These are phyloP conservation scores for Pelosia muscerda DNA, from an alignment of 2,888 invertebrate species.

Conservation along the genomic window DNA sequence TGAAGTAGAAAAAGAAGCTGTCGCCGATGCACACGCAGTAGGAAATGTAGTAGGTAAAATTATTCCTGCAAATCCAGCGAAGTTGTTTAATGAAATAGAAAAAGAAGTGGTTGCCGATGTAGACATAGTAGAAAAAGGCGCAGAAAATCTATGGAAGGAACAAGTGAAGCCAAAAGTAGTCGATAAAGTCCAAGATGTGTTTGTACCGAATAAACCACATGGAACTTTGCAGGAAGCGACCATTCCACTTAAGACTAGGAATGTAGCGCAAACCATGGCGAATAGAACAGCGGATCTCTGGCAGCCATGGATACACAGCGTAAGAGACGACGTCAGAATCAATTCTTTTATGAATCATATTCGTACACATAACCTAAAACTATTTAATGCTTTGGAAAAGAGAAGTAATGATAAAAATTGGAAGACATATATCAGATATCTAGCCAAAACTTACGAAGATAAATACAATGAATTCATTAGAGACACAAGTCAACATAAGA, in stretches of 20 bases:
- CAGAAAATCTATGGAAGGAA: not conserved
- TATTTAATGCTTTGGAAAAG: conserved; percentile 55
- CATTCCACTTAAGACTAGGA: not conserved
- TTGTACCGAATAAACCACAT: not conserved
- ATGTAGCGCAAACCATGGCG: not conserved
- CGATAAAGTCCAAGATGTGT: not conserved
- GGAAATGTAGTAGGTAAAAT: too few species aligned
- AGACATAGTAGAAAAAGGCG: too few species aligned
- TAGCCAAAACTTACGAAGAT: conserved; percentile 53
- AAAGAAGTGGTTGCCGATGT: too few species aligned
- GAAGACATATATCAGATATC: conserved; percentile 38
- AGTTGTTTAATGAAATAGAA: too few species aligned
- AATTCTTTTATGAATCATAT: conserved; percentile 57
- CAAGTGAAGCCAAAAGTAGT: not conserved
- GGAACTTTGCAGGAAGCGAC: too few species aligned
- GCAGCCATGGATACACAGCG: conserved; percentile 20
- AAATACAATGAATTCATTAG: conserved; percentile 59
- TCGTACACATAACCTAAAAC: conserved; percentile 51
- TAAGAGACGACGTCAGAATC: conserved; percentile 55
- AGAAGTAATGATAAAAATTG: conserved; percentile 38
- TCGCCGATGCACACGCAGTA: too few species aligned
- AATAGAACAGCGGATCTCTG: not conserved
- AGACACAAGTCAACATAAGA: conserved; percentile 53
- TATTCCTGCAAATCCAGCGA: too few species aligned
- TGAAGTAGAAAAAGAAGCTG: too few species aligned